phyloP scores from a whole-genome alignment of 2,888 invertebrate species.

The Ophion slaviceki region DNA sequence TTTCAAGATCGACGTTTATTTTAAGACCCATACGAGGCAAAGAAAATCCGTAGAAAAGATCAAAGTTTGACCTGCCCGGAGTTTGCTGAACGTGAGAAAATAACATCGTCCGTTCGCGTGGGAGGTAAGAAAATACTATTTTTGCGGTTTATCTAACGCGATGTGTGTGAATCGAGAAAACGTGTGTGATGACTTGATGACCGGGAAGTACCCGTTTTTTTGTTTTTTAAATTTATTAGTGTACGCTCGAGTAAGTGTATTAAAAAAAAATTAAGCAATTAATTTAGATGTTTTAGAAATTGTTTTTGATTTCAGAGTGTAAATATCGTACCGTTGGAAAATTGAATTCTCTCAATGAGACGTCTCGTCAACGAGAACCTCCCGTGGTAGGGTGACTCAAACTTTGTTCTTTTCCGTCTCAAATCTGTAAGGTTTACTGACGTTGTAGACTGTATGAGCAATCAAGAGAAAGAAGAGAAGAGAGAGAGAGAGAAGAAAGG shows the following conservation, averaged over 20 bases:
- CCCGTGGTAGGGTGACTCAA: conserved; percentile 79
- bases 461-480: neutral
- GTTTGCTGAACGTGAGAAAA: conserved; percentile 44
- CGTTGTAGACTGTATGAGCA: conserved; percentile 59
- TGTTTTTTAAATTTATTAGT: conserved; percentile 59
- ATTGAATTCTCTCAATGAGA: conserved; percentile 79
- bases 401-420: conserved; percentile 81
- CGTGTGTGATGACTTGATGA: conserved; percentile 56
- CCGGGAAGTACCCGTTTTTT: conserved; percentile 29
- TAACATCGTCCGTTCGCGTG: neutral
- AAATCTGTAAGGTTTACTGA: conserved; percentile 77
- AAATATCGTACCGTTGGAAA: conserved; percentile 79
- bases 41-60: conserved; percentile 70
- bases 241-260: conserved; percentile 56
- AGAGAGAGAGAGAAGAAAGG: conserved; percentile 7
- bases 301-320: conserved; percentile 52
- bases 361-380: conserved; percentile 79
- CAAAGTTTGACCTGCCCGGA: conserved; percentile 70
- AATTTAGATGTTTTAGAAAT: conserved; percentile 67
- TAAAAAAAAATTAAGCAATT: conserved; percentile 64
- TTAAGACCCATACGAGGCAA: neutral
- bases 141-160: conserved; percentile 68
- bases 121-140: conserved; percentile 71
- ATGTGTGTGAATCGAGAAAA: conserved; percentile 51
- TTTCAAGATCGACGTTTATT: conserved; percentile 1